phyloP scores from a whole-genome alignment of 2,888 invertebrate genomes.

The Muscina levida region DNA sequence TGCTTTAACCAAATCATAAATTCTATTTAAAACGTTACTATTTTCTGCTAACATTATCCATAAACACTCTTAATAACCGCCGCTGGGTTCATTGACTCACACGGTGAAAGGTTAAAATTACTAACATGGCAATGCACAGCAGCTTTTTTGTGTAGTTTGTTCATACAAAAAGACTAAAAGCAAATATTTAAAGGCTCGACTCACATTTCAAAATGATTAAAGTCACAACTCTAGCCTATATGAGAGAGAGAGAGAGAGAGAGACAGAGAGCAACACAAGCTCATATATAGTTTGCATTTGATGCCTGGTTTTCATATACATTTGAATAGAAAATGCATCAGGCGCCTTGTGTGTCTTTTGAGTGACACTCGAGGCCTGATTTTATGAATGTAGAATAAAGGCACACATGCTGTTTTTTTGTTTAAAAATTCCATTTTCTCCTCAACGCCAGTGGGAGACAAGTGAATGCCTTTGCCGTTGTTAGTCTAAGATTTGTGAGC shows the following conservation, averaged over 20 bases:
- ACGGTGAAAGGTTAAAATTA: constrained; percentile 7
- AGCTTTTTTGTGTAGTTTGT: not conserved
- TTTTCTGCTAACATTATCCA: no score
- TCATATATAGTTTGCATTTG: not conserved
- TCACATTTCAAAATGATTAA: no score
- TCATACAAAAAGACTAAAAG: constrained; percentile 18
- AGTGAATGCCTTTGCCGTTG: not conserved
- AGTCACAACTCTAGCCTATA: no score
- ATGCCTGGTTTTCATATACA: no score
- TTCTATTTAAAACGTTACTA: no score
- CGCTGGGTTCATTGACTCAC: constrained; percentile 24
- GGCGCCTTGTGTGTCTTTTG: not conserved
- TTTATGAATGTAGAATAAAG: not conserved
- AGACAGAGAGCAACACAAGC: no score
- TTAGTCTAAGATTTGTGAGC: constrained; percentile 3
- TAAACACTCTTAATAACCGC: constrained; percentile 2
- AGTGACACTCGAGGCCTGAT: not conserved
- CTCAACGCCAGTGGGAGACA: not conserved
- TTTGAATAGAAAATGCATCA: not conserved
- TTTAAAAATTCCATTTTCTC: constrained; percentile 27
- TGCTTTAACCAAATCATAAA: no score
- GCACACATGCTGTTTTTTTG: not conserved
- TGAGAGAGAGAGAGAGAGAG: no score
- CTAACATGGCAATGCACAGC: not conserved
- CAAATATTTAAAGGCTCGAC: constrained; percentile 16